These are phyloP conservation scores for Oncorhynchus clarkii DNA, from an alignment of 2,113 vertebrate species.

Conservation along the genomic window DNA sequence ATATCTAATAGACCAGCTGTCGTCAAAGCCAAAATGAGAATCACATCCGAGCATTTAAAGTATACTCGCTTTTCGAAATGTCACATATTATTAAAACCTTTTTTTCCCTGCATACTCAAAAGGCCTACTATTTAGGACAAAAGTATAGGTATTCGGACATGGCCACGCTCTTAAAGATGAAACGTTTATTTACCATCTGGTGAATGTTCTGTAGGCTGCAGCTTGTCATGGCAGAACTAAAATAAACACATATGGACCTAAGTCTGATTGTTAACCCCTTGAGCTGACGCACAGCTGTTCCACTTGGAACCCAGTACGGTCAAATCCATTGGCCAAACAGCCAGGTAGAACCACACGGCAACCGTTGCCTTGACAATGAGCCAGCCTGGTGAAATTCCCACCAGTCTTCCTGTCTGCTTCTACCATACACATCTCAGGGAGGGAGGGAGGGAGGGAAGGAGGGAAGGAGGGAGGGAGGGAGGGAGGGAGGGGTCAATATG, in stretches of 20 bases:
- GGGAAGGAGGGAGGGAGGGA: neutral
- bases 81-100: too few relatives aligned
- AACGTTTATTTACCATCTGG: neutral
- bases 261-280: neutral
- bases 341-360: neutral
- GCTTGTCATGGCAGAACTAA: neutral
- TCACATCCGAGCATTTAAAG: too few relatives aligned
- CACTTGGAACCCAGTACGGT: neutral
- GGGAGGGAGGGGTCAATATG: neutral
- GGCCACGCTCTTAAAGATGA: neutral
- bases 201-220: neutral
- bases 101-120: too few relatives aligned
- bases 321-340: neutral
- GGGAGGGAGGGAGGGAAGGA: neutral
- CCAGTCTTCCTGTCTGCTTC: constrained; percentile 1
- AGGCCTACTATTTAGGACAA: too few relatives aligned
- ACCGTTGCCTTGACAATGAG: constrained; percentile 4
- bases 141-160: too few relatives aligned
- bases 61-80: too few relatives aligned
- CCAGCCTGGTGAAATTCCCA: neutral
- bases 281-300: neutral
- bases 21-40: too few relatives aligned
- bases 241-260: neutral
- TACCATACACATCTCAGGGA: neutral
- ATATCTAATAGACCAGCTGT: too few relatives aligned